These are phyloP conservation scores for Zaprionus ornatus DNA, from an alignment of 1,140 invertebrate genomes.

Conservation along the genomic window DNA sequence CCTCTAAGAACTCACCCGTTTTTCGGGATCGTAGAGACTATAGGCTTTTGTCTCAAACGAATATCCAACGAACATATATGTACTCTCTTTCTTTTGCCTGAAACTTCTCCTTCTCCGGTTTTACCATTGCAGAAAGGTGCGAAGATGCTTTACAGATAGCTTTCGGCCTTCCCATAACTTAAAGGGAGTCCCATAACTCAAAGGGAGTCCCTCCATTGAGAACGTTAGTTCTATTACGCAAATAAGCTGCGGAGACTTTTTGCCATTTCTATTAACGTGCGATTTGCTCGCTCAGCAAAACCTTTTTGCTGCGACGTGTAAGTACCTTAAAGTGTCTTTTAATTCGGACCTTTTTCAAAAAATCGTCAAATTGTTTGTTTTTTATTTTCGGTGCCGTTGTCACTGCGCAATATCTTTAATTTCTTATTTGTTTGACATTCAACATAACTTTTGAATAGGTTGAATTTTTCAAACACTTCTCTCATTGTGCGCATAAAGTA, in stretches of 20 bases:
- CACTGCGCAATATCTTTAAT: background rate
- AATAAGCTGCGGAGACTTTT: background rate
- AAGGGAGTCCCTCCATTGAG: too few species aligned
- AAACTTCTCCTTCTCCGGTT: too few species aligned
- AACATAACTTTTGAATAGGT: background rate
- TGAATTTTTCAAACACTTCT: conserved; percentile 8
- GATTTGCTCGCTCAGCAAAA: conserved; percentile 11
- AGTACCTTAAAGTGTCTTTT: background rate
- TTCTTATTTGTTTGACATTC: background rate
- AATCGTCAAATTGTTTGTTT: conserved; percentile 2
- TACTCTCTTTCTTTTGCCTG: too few species aligned
- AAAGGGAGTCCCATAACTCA: background rate
- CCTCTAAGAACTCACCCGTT: too few species aligned
- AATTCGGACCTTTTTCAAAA: background rate
- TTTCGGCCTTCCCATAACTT: too few species aligned
- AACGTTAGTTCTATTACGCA: too few species aligned
- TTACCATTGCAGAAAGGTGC: too few species aligned
- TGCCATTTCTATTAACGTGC: conserved; percentile 7
- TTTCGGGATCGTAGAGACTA: too few species aligned
- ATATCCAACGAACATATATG: too few species aligned
- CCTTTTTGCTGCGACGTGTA: conserved; percentile 14
- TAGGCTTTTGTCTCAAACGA: too few species aligned
- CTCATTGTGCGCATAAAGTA: background rate
- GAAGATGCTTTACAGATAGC: too few species aligned
- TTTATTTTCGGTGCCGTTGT: background rate